These are phyloP conservation scores for Heterochromis multidens DNA, from an alignment of 2,113 vertebrate species.

Conservation along the genomic window DNA sequence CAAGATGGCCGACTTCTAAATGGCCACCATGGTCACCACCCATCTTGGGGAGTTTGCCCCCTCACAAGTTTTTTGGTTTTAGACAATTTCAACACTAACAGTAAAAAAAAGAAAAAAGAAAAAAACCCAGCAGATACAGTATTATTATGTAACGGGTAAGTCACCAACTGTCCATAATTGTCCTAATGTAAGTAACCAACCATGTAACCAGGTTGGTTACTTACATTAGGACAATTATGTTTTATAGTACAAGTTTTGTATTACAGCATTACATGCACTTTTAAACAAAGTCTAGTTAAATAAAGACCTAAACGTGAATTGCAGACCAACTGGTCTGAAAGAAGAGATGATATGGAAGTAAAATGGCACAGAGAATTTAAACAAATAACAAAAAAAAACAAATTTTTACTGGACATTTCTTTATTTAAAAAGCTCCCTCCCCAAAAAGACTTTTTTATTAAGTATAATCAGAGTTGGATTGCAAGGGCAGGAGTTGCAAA, in stretches of 20 bases:
- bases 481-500: not conserved
- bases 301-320: not conserved
- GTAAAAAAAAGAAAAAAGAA: no score
- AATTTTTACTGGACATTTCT: not conserved
- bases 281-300: not conserved
- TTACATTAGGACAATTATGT: not conserved
- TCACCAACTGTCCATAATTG: no score
- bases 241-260: not conserved
- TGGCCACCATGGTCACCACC: no score
- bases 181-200: no score
- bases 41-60: no score
- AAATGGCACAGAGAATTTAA: not conserved
- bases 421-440: not conserved
- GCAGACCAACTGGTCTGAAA: not conserved
- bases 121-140: no score
- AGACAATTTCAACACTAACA: no score
- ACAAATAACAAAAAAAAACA: not conserved
- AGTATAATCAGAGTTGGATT: not conserved
- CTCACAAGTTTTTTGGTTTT: no score
- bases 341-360: not conserved
- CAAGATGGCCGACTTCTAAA: no score
- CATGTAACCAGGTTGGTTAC: not conserved
- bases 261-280: not conserved
- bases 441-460: not conserved
- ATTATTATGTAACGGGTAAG: no score